Conservation (phyloP, 23 tunicate genomes). For the Clavelina lepadiformis region DNA sequence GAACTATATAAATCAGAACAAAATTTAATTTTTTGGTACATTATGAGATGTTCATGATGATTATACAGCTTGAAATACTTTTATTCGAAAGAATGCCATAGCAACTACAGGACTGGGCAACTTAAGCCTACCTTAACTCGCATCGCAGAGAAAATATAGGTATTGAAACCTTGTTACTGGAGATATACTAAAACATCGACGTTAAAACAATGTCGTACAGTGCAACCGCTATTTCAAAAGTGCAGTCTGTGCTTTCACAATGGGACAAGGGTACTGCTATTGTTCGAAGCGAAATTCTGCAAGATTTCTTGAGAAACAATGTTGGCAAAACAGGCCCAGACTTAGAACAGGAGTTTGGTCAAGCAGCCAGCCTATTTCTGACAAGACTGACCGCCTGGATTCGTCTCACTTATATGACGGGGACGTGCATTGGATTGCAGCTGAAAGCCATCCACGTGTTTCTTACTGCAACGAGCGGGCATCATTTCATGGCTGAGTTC, state of each 20-base stretch:
- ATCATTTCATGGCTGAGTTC: conserved; percentile 85
- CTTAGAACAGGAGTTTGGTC: conserved; percentile 70
- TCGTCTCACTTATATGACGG: conserved; percentile 76
- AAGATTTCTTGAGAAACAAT: conserved; percentile 47
- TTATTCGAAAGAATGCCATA: no score
- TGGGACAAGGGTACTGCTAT: conserved; percentile 86
- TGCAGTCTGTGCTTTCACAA: conserved; percentile 43
- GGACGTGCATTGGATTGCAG: conserved; percentile 53
- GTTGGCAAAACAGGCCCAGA: conserved; percentile 87
- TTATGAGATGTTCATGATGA: no score
- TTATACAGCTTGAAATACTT: no score
- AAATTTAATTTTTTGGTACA: no score
- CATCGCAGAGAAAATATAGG: no score
- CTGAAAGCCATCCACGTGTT: conserved; percentile 80
- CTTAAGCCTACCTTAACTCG: no score
- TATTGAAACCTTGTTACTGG: no score
- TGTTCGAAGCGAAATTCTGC: conserved; percentile 58
- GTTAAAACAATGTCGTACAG: conserved; percentile 57
- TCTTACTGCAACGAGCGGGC: conserved; percentile 77
- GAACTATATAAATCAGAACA: no score
- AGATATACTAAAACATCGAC: no score
- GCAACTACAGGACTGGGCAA: no score
- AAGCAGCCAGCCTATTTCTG: conserved; percentile 86
- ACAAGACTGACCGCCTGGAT: conserved; percentile 87
- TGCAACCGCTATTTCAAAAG: conserved; percentile 55